Conservation (phyloP, 2,113 vertebrate species). For the Romanogobio albipinnatus region DNA sequence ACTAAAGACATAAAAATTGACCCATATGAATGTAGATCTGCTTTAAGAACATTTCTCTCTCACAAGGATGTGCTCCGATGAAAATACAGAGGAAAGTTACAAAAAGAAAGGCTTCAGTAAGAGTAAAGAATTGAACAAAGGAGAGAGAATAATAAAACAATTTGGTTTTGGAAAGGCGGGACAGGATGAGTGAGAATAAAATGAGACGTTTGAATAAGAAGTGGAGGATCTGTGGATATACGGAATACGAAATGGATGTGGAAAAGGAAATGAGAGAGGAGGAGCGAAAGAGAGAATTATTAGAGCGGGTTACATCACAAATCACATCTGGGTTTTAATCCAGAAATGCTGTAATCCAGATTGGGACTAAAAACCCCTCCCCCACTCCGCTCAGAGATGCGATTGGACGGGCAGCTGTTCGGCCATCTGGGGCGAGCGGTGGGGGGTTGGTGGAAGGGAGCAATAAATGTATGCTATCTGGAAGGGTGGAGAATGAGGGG, state of each 20-base stretch:
- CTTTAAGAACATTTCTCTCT: not conserved
- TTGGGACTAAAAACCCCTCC: slow-evolving; percentile 58
- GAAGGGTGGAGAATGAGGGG: slow-evolving; percentile 4
- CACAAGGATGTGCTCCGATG: not conserved
- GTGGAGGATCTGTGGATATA: not conserved
- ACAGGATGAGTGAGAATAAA: slow-evolving; percentile 49
- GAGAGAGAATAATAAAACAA: not conserved
- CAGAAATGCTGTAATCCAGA: slow-evolving; percentile 71
- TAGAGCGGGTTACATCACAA: slow-evolving; percentile 61
- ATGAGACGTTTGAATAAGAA: not conserved
- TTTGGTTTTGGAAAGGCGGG: not conserved
- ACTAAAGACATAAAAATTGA: not conserved
- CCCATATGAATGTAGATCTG: not conserved
- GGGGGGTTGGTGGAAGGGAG: slow-evolving; percentile 13
- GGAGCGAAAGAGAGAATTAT: not conserved
- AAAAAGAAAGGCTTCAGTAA: not conserved
- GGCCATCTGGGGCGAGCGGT: slow-evolving; percentile 49
- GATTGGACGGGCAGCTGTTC: slow-evolving; percentile 42
- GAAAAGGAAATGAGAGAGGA: not conserved
- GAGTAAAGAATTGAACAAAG: not conserved
- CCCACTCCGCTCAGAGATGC: slow-evolving; percentile 1
- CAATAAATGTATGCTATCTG: slow-evolving; percentile 3
- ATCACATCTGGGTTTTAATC: slow-evolving; percentile 73
- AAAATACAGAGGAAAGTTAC: not conserved
- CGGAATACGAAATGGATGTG: not conserved